Base-by-base conservation (phyloP, 1,140 invertebrate species). In the Caenorhabditis briggsae region DNA sequence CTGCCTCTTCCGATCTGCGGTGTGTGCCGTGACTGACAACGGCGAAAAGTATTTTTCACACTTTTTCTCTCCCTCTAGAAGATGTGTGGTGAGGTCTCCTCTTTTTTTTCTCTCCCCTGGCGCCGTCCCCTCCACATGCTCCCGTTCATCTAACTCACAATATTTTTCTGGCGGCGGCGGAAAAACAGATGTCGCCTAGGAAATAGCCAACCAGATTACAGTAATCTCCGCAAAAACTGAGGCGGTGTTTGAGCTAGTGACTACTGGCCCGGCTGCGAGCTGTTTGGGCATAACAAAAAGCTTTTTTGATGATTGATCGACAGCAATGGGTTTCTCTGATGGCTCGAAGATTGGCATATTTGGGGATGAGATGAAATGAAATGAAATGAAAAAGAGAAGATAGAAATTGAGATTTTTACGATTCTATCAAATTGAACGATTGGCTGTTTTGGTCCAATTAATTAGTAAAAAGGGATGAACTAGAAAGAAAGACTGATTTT, bases 201-300 rank as follows among this genome's bases (percentile, higher is more conserved):
- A 78, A 78, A 43, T 50, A n/a, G n/a, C 50, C 46, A 78, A 46
- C 50, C 46, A 78, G 70, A 78, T 78, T 78, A 78, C 70, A 50
- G 70, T 78, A 78, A 78, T 78, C 70, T 78, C 46, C 50, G 70
- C 46, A 11, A 33, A 25, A 43, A 50, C 12, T 11, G 59, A 25
- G 70, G 33, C 33, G 33, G 46, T 50, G 46, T 78, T 50, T 50
- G 70, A 78, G 46, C 70, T 50, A 18, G 20, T 20, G 9, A 33
- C 33, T 33, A 33, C 1, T 33, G 33, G 33, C 46, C 16, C 43
- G 41, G 2, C 1, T n/a, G 1, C 3, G 23, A 18, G 33, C 33
- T 33, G 33, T 33, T 33, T 33, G 11, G 11, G 41, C 20, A 78
- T 53, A 78, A 61, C 59, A 61, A 61, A 61, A 61, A 61, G 59